Base-by-base conservation (phyloP, 2,113 vertebrate genomes). In the Hippocampus guttulatus region DNA sequence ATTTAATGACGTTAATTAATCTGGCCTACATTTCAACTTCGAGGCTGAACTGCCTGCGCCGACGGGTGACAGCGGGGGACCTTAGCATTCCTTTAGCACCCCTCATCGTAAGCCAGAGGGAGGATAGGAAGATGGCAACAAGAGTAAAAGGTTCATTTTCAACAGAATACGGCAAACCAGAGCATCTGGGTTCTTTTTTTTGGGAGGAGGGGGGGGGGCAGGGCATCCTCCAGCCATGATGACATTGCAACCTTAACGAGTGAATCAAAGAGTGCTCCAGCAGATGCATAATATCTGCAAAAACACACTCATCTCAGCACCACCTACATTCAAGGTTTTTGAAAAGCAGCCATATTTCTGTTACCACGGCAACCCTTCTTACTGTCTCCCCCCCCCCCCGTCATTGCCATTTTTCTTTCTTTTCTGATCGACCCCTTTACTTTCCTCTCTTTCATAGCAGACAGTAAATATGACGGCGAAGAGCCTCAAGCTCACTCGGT, bases 291-390 rank as follows among this genome's bases (percentile, higher is more conserved):
- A 88, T 88, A 87, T 84, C 79, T 81, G 84, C 75, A 83, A 87
- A 88, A 27, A 80, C 1, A 85, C 81, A 82, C 85, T 82, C 81
- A 88, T 85, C 87, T 83, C 88, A 88, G 79, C 70, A 85, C 85
- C 88, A 90, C 88, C 88, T 89, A 90, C 90, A 89, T 88, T 88
- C 88, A 89, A 88, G 89, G 89, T 90, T 92, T 89, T 87, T 90
- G 88, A 91, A 90, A 89, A 89, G 88, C 85, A 87, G 82, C 88
- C 88, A 89, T 91, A 85, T 89, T 92, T 91, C 78, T 58, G 81
- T 92, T 89, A 77, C 90, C 86, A 88, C 90, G 74, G 89, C 84
- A 91, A 91, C 91, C 80, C 70, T 78, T 85, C 80, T 80, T 88
- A 65, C 83, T 81, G 82, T 85, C 80, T 88, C 82, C 25, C 25